Conservation (phyloP, 1,140 invertebrate genomes). For the Drosophila asahinai region DNA sequence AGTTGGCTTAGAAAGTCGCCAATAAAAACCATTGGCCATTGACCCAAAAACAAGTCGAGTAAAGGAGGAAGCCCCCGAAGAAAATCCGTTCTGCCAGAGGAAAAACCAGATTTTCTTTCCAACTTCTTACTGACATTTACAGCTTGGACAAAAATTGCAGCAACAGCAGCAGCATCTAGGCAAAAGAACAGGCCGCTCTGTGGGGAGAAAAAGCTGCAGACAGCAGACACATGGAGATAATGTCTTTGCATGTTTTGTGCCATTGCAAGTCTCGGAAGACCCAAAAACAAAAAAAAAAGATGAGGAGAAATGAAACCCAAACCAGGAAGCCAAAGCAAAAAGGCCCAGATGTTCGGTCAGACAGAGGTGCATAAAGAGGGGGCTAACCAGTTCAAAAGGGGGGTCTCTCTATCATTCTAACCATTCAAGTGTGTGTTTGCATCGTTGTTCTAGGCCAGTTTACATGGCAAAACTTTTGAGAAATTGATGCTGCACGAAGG, state of each 20-base stretch:
- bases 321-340: conserved; percentile 64
- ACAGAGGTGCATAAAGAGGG: conserved; percentile 1
- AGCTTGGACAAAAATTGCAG: conserved; percentile 46
- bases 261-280: conserved; percentile 66
- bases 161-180: conserved; percentile 9
- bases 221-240: conserved; percentile 74
- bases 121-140: conserved; percentile 63
- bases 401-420: conserved; percentile 16
- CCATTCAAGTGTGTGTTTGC: conserved; percentile 35
- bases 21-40: conserved; percentile 55
- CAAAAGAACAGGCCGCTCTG: conserved; percentile 11
- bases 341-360: conserved; percentile 36
- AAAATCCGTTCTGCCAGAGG: conserved; percentile 31
- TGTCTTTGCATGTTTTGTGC: conserved; percentile 73
- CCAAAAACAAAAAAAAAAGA: conserved; percentile 22
- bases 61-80: conserved; percentile 4
- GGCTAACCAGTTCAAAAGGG: conserved; percentile 36
- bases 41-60: conserved; percentile 56
- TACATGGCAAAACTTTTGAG: conserved; percentile 36
- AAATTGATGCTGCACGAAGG: conserved; percentile 29
- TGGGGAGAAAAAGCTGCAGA: conserved; percentile 40
- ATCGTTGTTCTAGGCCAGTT: conserved; percentile 49
- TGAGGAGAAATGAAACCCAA: conserved; percentile 12
- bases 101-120: conserved; percentile 62
- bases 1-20: conserved; percentile 43